Evolutionary conservation across 1,140 invertebrate genomes (phyloP).

Genomic region (Drosophila lini): DNA sequence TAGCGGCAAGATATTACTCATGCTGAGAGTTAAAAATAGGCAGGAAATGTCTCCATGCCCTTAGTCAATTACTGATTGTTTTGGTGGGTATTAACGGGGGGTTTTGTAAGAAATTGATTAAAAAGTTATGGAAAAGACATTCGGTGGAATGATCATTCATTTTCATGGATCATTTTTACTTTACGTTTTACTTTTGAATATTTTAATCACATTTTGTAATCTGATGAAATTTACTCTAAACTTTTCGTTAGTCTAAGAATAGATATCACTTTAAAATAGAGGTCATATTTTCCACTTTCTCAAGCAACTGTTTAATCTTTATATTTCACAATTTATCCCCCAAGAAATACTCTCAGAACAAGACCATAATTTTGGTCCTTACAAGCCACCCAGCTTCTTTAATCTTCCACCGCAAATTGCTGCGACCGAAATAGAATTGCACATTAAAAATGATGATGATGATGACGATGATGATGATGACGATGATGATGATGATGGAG

Average conservation of each 20-base stretch:
- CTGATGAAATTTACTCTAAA: not conserved
- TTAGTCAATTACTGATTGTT: constrained; percentile 39
- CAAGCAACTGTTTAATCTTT: not conserved
- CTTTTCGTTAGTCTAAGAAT: not conserved
- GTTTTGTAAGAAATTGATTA: constrained; percentile 2
- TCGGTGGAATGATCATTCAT: not conserved
- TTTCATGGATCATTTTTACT: not conserved
- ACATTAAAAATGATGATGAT: constrained; percentile 63
- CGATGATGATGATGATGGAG: constrained; percentile 15
- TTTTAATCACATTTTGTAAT: not conserved
- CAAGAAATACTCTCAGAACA: not conserved
- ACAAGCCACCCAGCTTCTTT: constrained; percentile 22
- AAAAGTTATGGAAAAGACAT: not conserved
- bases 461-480: constrained; percentile 13
- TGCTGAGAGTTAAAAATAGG: constrained; percentile 31
- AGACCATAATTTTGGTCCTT: constrained; percentile 21
- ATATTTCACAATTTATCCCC: constrained; percentile 9
- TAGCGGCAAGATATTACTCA: constrained; percentile 36
- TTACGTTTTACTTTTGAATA: not conserved
- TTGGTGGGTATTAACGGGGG: constrained; percentile 17
- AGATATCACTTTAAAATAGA: not conserved
- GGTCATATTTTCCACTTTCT: not conserved
- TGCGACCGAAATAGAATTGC: constrained; percentile 58
- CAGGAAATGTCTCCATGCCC: constrained; percentile 17
- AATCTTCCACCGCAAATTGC: constrained; percentile 21